Evolutionary conservation across 2,797 vertebrate genomes (phyloP).

Genomic region (Chloroceryle inda): DNA sequence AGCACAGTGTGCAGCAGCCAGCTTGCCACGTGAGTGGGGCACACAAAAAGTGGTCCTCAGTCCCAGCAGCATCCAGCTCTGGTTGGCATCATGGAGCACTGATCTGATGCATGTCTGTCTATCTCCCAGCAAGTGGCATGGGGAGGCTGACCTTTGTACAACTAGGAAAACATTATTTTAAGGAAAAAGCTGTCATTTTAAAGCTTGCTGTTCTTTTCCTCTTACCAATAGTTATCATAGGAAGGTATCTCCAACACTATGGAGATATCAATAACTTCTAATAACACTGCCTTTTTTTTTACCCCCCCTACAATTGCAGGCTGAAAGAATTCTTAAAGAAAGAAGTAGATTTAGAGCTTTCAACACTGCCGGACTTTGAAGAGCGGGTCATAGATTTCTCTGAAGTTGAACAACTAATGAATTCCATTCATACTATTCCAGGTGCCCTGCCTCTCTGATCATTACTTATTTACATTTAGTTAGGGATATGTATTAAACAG

Average conservation of each 20-base stretch:
- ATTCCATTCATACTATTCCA: constrained; percentile 89
- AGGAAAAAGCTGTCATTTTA: neutral
- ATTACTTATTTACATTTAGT: constrained; percentile 12
- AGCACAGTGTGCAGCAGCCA: fast-evolving
- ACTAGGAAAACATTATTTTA: neutral
- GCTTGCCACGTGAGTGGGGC: fast-evolving
- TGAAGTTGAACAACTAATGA: constrained; percentile 92
- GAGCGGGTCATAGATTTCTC: constrained; percentile 85
- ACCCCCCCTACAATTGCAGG: constrained; percentile 71
- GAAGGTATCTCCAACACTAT: neutral
- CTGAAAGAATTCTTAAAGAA: constrained; percentile 87
- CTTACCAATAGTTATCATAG: neutral
- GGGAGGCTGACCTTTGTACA: neutral
- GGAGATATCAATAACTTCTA: neutral
- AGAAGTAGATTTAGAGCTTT: constrained; percentile 84
- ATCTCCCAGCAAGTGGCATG: neutral
- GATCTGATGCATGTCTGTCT: fast-evolving
- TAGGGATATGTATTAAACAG: neutral
- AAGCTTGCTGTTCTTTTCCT: neutral
- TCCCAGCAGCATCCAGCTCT: neutral
- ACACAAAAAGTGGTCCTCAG: neutral
- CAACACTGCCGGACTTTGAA: constrained; percentile 84
- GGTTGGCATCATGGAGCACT: neutral
- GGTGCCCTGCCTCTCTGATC: constrained; percentile 78
- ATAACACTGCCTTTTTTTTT: neutral